Conservation (phyloP, 2,113 vertebrate species). For the Puntigrus tetrazona region DNA sequence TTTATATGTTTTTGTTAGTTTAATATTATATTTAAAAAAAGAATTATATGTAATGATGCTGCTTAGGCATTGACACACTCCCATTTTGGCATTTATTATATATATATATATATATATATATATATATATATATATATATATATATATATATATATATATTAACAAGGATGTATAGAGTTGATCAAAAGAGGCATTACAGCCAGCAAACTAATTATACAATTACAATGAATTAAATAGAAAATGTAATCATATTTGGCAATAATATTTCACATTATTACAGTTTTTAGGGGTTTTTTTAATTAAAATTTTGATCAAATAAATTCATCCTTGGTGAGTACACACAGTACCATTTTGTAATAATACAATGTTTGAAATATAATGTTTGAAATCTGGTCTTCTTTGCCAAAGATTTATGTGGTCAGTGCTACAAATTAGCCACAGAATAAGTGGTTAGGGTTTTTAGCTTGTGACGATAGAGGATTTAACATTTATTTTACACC, state of each 20-base stretch:
- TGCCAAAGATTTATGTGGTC: background rate
- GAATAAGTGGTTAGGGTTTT: background rate
- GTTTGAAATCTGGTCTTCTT: background rate
- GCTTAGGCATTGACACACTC: background rate
- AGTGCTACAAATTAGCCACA: background rate
- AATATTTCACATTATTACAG: background rate
- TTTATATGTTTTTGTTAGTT: background rate
- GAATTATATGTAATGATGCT: background rate
- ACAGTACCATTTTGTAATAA: background rate
- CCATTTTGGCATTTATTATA: too few species aligned
- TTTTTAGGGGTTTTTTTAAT: too few species aligned
- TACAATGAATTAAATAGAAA: background rate
- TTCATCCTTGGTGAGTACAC: background rate
- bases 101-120: too few species aligned
- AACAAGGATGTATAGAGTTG: too few species aligned
- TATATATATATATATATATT: too few species aligned
- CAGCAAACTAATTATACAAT: background rate
- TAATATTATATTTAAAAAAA: background rate
- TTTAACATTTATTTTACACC: background rate
- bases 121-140: too few species aligned
- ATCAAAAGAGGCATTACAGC: too few species aligned
- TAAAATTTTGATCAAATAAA: background rate
- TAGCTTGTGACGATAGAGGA: background rate
- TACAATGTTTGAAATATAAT: background rate
- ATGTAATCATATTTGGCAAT: too few species aligned